Conservation (phyloP, 2,888 invertebrate genomes). For the Nephrotoma flavescens region DNA sequence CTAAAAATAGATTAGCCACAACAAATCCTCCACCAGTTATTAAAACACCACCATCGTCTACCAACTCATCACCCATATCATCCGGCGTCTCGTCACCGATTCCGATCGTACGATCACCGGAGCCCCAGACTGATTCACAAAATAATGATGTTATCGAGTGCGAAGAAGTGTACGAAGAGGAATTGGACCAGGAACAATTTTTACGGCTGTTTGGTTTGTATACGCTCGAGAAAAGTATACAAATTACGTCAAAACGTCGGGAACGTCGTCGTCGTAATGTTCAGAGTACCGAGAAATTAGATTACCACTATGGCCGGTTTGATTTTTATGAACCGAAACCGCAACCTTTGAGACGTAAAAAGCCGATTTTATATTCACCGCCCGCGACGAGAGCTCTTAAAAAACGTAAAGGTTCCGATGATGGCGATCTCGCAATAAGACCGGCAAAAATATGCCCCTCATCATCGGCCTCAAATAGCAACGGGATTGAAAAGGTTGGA, state of each 20-base stretch:
- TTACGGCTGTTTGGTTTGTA: constrained; percentile 24
- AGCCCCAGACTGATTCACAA: neutral
- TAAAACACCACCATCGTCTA: constrained; percentile 5
- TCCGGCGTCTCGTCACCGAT: neutral
- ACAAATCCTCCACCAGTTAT: neutral
- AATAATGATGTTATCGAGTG: constrained; percentile 8
- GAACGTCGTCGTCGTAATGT: constrained; percentile 28
- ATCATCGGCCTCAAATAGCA: constrained; percentile 6
- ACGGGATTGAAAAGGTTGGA: constrained; percentile 11
- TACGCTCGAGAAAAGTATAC: constrained; percentile 22
- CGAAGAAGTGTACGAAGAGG: constrained; percentile 16
- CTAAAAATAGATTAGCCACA: constrained; percentile 16
- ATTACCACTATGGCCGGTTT: constrained; percentile 29
- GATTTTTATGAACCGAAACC: constrained; percentile 12
- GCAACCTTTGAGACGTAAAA: constrained; percentile 14
- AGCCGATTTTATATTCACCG: constrained; percentile 24
- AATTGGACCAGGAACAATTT: constrained; percentile 25
- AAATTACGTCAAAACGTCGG: constrained; percentile 26
- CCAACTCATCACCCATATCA: neutral
- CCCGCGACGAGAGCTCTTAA: constrained; percentile 19
- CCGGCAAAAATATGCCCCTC: neutral
- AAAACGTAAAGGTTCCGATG: constrained; percentile 6
- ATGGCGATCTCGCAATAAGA: constrained; percentile 9
- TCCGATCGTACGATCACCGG: neutral
- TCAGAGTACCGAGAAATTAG: constrained; percentile 25